Evolutionary conservation across 2,797 vertebrate genomes (phyloP).

Genomic region (Phylloscopus collybita): DNA sequence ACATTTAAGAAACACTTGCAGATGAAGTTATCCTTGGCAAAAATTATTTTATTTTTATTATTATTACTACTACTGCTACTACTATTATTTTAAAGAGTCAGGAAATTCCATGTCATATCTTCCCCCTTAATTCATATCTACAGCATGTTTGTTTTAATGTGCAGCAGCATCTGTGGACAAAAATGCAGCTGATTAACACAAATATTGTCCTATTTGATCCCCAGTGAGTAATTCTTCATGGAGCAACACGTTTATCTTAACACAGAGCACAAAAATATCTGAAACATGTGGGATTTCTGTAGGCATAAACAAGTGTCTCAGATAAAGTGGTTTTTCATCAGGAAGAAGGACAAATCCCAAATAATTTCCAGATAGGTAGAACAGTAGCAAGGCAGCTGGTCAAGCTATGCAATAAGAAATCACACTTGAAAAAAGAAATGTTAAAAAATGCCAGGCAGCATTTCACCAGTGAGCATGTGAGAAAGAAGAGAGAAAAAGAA

Average conservation of each 20-base stretch:
- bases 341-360: background rate
- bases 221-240: background rate
- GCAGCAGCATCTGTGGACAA: background rate
- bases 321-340: background rate
- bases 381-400: background rate
- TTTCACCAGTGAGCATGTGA: background rate
- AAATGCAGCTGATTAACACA: slow-evolving; percentile 19
- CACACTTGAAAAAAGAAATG: background rate
- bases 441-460: background rate
- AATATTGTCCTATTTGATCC: background rate
- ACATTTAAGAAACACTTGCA: slow-evolving; percentile 28
- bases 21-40: slow-evolving; percentile 41
- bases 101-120: slow-evolving; percentile 32
- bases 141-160: background rate
- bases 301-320: background rate
- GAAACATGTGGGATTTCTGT: background rate
- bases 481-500: background rate
- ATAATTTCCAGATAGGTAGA: background rate
- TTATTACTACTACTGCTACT: too few species aligned
- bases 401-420: background rate
- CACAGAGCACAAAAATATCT: background rate
- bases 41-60: background rate
- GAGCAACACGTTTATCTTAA: background rate
- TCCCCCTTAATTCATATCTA: slow-evolving; percentile 12
- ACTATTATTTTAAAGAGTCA: background rate